Percentiles rank a stretch among this genome's conserved stretches.
Evolutionary conservation across 1,140 invertebrate genomes (phyloP).

Genomic region (Lepidurus couesii): DNA sequence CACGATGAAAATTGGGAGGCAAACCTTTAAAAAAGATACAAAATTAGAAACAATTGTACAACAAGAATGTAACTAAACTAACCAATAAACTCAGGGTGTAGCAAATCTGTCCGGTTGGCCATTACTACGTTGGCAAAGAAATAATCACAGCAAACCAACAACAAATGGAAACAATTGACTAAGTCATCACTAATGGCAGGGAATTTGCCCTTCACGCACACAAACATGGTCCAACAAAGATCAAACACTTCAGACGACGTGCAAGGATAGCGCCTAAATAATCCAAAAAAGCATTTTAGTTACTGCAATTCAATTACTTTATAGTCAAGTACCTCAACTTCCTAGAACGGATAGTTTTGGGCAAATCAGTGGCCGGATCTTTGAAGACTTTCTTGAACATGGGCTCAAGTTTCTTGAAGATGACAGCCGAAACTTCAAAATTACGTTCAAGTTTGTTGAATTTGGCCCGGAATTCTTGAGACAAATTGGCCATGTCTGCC

Average conservation of each 20-base stretch:
- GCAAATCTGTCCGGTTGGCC: slow-evolving; percentile 70
- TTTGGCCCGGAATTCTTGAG: slow-evolving; percentile 74
- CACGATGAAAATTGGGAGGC: slow-evolving; percentile 61
- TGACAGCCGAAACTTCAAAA: slow-evolving; percentile 88
- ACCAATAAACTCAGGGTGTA: slow-evolving; percentile 80
- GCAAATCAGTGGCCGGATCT: slow-evolving; percentile 54
- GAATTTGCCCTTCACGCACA: slow-evolving; percentile 82
- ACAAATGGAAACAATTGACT: slow-evolving; percentile 87
- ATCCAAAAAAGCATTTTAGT: slow-evolving; percentile 35
- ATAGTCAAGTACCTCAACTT: slow-evolving; percentile 57
- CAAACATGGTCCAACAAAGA: slow-evolving; percentile 88
- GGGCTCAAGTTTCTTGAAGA: slow-evolving; percentile 87
- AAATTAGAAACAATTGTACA: slow-evolving; percentile 22
- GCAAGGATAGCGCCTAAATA: slow-evolving; percentile 59
- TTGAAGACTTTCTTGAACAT: slow-evolving; percentile 81
- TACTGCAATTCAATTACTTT: slow-evolving; percentile 36
- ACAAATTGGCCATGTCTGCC: slow-evolving; percentile 87
- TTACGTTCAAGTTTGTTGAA: slow-evolving; percentile 82
- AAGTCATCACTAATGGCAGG: slow-evolving; percentile 80
- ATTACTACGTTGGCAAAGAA: slow-evolving; percentile 80
- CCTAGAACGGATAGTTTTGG: slow-evolving; percentile 57
- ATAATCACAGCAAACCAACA: slow-evolving; percentile 84
- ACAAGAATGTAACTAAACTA: slow-evolving; percentile 39
- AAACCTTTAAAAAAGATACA: slow-evolving; percentile 52
- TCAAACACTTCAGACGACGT: slow-evolving; percentile 77